Base-by-base conservation (phyloP, 2,113 vertebrate genomes). In the Misgurnus mizolepis region DNA sequence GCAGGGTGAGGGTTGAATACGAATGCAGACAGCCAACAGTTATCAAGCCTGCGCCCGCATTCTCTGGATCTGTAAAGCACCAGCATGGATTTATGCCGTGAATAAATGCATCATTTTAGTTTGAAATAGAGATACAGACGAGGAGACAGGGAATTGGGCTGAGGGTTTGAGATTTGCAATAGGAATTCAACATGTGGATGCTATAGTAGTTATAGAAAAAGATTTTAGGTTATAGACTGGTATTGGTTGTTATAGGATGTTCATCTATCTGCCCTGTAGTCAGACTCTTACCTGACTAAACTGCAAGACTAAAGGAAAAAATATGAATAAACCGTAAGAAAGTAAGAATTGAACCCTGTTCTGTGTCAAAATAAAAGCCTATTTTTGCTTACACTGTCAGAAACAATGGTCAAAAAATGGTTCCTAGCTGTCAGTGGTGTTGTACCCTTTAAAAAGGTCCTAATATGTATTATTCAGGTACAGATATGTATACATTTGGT, bases 201-300 rank as follows among this genome's bases (percentile, higher is more conserved):
- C 50, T 53, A 12, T 34, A 34, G 27, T 34, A 34, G 12, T 53
- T 3, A 58, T 18, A 7, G 7, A 58, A 7, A 7, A 17, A 58
- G 9, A 81, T 43, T 41, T 70, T 14, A 79, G 17, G 71, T 55
- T 80, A 78, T 14, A 81, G 82, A 83, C 85, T 86, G 88, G 89
- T 89, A 89, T 86, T 89, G 83, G 77, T 82, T 34, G 17, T 61
- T 89, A 91, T 90, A 90, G n/a, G 55, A 55, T 55, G 68, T 70
- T 50, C 47, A 18, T 70, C 67, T 39, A 4, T 18, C 3, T 68
- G 67, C n/a, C 45, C 18, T 50, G n/a, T n/a, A 27, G 67, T 14
- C 43, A 3, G 45, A 47, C 45, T 47, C 45, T 47, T 47, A 9
- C 6, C 45, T 47, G 45, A 47, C 45, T 47, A 9, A 22, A 22